Percentiles rank a stretch among this genome's conserved stretches.
phyloP scores from a whole-genome alignment of 2,113 vertebrate genomes.

The Conger conger region DNA sequence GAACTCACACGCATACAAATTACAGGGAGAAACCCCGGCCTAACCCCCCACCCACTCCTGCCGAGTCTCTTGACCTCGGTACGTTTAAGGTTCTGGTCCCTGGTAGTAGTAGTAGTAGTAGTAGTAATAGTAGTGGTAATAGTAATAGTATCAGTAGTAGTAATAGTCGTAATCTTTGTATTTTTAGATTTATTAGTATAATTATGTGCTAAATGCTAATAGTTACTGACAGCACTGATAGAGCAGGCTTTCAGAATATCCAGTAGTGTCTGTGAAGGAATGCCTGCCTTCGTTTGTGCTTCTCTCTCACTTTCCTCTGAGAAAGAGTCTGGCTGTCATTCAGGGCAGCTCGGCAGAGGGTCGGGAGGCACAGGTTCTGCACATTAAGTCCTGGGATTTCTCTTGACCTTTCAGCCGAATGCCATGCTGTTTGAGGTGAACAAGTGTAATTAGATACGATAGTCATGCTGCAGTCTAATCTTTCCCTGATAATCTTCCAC shows the following conservation, averaged over 20 bases:
- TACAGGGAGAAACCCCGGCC: too few relatives aligned
- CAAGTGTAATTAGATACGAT: constrained; percentile 63
- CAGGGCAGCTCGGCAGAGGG: constrained; percentile 25
- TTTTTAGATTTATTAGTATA: background rate
- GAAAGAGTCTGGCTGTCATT: background rate
- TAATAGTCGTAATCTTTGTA: too few relatives aligned
- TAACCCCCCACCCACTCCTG: too few relatives aligned
- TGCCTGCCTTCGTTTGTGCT: background rate
- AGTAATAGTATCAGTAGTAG: too few relatives aligned
- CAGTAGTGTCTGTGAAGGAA: background rate
- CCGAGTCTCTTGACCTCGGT: too few relatives aligned
- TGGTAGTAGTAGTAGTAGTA: too few relatives aligned
- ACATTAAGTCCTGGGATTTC: constrained; percentile 62
- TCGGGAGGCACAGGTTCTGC: constrained; percentile 54
- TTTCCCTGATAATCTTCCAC: constrained; percentile 25
- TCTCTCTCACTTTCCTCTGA: background rate
- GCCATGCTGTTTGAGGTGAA: constrained; percentile 61
- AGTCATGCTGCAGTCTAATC: constrained; percentile 49
- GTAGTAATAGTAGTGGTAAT: too few relatives aligned
- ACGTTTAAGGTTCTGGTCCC: too few relatives aligned
- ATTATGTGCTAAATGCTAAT: background rate
- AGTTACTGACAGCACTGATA: background rate
- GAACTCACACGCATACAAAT: too few relatives aligned
- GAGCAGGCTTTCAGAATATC: background rate
- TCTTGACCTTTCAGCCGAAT: constrained; percentile 73